phyloP scores from a whole-genome alignment of 2,888 invertebrate species.

The Parnassius mnemosyne region DNA sequence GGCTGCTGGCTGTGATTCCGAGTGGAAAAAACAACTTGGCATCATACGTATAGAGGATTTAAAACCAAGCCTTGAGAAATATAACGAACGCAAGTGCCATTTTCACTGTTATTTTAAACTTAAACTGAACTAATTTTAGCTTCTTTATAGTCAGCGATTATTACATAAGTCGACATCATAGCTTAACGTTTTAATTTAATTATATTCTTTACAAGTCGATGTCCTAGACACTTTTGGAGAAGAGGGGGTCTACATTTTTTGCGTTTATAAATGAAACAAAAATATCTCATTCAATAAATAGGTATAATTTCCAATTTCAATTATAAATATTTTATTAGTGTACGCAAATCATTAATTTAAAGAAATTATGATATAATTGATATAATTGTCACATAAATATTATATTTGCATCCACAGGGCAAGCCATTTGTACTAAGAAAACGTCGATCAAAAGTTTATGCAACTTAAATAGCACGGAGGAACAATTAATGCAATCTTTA shows the following conservation, averaged over 20 bases:
- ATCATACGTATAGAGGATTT: slow-evolving; percentile 46
- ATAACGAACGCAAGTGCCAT: slow-evolving; percentile 36
- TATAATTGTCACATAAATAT: too few species aligned
- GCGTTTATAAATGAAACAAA: too few species aligned
- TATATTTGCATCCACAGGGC: neutral
- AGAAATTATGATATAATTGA: neutral
- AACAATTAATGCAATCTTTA: neutral
- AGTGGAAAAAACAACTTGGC: slow-evolving; percentile 34
- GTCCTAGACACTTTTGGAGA: too few species aligned
- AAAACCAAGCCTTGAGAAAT: slow-evolving; percentile 42
- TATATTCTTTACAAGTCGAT: neutral
- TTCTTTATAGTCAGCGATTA: neutral
- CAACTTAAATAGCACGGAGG: neutral
- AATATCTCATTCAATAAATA: too few species aligned
- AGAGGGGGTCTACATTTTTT: too few species aligned
- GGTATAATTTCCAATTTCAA: too few species aligned
- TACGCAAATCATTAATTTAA: neutral
- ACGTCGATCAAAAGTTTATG: neutral
- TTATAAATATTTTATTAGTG: neutral
- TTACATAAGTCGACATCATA: neutral
- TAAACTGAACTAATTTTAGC: neutral
- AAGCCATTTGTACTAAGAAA: neutral
- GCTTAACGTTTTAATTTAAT: neutral
- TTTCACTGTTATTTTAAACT: neutral
- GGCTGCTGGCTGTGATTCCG: slow-evolving; percentile 19